Evolutionary conservation across 2,888 invertebrate genomes (phyloP), one percentile per base, ranked within the genome.

Genomic region (Oscheius onirici): DNA sequence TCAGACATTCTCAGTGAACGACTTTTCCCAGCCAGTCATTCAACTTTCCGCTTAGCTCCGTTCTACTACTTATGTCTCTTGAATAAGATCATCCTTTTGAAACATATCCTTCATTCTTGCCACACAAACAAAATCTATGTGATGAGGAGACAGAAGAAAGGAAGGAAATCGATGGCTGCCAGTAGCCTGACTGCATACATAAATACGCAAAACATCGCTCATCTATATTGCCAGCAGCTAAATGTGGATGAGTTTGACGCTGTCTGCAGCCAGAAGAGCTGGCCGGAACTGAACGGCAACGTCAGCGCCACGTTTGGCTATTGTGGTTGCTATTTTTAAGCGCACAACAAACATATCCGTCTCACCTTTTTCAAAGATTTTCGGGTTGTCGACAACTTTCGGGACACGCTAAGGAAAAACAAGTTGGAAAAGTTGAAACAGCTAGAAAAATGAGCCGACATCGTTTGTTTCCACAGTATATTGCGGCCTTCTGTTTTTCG

Each of bases 121-220:
- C 51, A 51, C n/a, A 51, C 20, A 51, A 22, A 17, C 17, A 51
- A 51, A 15, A 10, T 34, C 34, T 34, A 34, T 20, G 51, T 20
- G 20, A 55, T 28, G 34, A 57, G 57, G 57, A 24, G 34, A 57
- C 57, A 26, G 57, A 34, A 28, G 57, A 57, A 57, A 57, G 34
- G 26, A 34, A 57, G 51, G n/a, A 57, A 57, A 57, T 57, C 57
- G 57, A 57, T 57, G 57, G 57, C 34, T 34, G 20, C 34, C 57
- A 17, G 22, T 24, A 51, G 57, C 28, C 57, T 34, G 11, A 26
- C 34, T 15, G 57, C 57, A 57, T 57, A 28, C 55, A 55, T 55
- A 55, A 55, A 57, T 57, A 57, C 57, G 34, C 57, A 57, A 57
- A 57, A 28, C 28, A 57, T 40, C 15, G 49, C 49, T 17, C 17